phyloP scores from a whole-genome alignment of 2,113 vertebrate genomes.

The Cololabis saira region DNA sequence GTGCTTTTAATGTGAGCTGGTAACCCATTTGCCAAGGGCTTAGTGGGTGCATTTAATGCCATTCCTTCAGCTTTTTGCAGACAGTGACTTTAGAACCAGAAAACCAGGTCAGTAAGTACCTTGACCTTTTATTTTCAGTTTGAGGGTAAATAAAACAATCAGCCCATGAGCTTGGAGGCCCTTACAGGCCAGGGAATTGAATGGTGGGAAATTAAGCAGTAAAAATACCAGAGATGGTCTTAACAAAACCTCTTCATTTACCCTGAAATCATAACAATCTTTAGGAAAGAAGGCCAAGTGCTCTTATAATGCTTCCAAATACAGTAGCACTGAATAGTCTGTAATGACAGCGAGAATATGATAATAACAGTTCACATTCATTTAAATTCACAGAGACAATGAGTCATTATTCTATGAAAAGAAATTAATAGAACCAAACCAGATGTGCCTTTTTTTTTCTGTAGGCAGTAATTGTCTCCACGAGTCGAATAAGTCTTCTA shows the following conservation, averaged over 20 bases:
- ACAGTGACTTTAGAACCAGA: conserved; percentile 29
- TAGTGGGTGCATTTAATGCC: conserved; percentile 54
- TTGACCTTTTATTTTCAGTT: conserved; percentile 45
- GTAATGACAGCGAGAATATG: conserved; percentile 60
- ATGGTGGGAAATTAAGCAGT: conserved; percentile 31
- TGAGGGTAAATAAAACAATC: conserved; percentile 8
- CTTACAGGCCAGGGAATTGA: conserved; percentile 2
- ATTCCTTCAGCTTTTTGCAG: conserved; percentile 30
- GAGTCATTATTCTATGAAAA: conserved; percentile 71
- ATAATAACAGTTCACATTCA: conserved; percentile 61
- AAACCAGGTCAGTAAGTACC: conserved; percentile 53
- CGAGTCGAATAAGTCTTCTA: conserved; percentile 43
- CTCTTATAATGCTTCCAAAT: conserved; percentile 49
- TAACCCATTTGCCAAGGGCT: conserved; percentile 52
- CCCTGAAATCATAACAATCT: conserved; percentile 53
- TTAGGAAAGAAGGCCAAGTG: conserved; percentile 36
- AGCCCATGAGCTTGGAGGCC: not conserved
- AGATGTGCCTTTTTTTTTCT: conserved; percentile 53
- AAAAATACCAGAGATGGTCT: conserved; percentile 34
- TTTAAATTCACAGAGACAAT: conserved; percentile 69
- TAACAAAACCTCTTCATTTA: conserved; percentile 54
- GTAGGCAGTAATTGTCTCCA: conserved; percentile 48
- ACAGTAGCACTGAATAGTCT: conserved; percentile 55
- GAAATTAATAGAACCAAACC: conserved; percentile 68
- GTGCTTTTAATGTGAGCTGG: conserved; percentile 51